Base-by-base conservation (phyloP, 2,888 invertebrate genomes). In the Melinaea marsaeus region DNA sequence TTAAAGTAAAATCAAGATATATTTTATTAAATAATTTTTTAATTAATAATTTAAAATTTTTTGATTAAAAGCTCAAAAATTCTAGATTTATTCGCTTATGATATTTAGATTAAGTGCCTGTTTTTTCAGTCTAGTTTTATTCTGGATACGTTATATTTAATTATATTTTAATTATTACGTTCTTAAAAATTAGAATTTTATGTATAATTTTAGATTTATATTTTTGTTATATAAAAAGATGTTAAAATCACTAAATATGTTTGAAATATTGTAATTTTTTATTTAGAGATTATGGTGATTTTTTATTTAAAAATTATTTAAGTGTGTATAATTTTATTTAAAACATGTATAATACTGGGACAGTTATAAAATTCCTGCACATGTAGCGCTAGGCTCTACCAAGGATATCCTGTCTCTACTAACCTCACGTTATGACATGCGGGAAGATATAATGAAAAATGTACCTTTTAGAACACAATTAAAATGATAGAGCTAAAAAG, bases 361-460 rank as follows among this genome's bases (percentile, higher is more conserved):
- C 22, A 22, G 22, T 22, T 22, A 42, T 42, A 42, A 42, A 42
- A 42, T 3, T 42, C 42, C 11, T 42, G 22, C 51, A 51, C 51
- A 32, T 51, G 51, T 51, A 51, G 51, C 51, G 51, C 32, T 51
- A 51, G 51, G 32, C 51, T 51, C 51, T 51, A 51, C 51, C 32
- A 32, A 51, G 51, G 51, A 51, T 32, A 51, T 51, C 51, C 51
- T 22, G 51, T 9, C 51, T 7, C 51, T 51, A 32, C 51, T 32
- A 51, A 32, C 32, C 32, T 32, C 51, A 51, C 51, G 51, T 32
- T 32, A 51, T 32, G 51, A 6, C 9, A 42, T 51, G 32, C 32
- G 7, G 6, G 9, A 51, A 9, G 7, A 42, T 9, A 42, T 9
- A 3, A 42, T 51, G 32, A 32, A 5, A 32, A 32, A 51, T 51